Conservation (phyloP, 2,113 vertebrate species). For the Platanista minor region DNA sequence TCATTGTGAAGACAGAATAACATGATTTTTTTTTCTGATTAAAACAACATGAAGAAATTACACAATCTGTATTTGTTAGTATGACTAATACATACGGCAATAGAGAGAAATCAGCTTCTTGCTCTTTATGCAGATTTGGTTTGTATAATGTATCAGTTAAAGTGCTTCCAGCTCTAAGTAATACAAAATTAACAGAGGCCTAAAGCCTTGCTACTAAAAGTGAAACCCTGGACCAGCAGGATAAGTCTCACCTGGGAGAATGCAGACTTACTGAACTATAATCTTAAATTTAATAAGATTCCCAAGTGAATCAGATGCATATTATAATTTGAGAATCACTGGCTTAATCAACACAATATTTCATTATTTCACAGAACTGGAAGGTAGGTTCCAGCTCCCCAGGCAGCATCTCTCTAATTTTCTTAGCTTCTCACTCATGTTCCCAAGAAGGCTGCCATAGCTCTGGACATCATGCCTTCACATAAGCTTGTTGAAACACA, state of each 20-base stretch:
- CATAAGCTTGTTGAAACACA: neutral
- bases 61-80: neutral
- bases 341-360: neutral
- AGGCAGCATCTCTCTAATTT: neutral
- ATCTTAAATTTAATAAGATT: neutral
- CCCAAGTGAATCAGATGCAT: neutral
- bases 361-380: neutral
- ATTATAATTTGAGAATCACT: neutral
- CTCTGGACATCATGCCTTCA: neutral
- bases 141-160: neutral
- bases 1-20: neutral
- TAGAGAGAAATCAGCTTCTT: neutral
- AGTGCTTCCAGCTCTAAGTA: neutral
- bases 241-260: neutral
- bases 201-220: neutral
- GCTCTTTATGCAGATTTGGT: neutral
- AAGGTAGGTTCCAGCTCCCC: neutral
- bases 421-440: neutral
- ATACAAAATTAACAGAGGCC: neutral
- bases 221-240: neutral
- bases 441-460: neutral
- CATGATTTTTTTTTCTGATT: neutral
- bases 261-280: neutral
- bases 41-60: neutral
- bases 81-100: neutral